phyloP scores from a whole-genome alignment of 2,888 invertebrate species.

The Listrodromus nycthemerus region DNA sequence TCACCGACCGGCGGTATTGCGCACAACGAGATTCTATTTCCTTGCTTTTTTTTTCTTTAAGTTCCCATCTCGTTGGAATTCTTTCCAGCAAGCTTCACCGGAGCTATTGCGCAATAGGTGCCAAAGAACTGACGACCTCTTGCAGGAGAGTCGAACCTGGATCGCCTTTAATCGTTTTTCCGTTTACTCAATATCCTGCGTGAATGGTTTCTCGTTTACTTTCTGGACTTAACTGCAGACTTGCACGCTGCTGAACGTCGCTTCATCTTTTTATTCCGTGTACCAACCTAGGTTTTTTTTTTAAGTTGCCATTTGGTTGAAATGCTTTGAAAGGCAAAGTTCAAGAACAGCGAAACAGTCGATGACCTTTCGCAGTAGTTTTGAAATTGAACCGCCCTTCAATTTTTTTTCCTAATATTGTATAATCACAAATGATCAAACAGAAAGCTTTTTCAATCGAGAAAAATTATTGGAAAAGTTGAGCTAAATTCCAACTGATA shows the following conservation, averaged over 20 bases:
- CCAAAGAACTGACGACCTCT: constrained; percentile 8
- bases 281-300: too few relatives aligned
- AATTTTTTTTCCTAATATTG: too few relatives aligned
- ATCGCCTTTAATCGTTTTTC: constrained; percentile 21
- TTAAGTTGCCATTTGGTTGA: too few relatives aligned
- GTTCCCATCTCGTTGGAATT: constrained; percentile 9
- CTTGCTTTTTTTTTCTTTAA: constrained; percentile 5
- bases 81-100: constrained; percentile 22
- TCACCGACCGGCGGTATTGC: constrained; percentile 18
- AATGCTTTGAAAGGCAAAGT: too few relatives aligned
- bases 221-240: not conserved
- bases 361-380: too few relatives aligned
- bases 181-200: constrained; percentile 3
- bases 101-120: constrained; percentile 36
- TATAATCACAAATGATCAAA: too few relatives aligned
- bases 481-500: not conserved
- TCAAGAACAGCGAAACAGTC: too few relatives aligned
- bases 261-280: too few relatives aligned
- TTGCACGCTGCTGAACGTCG: not conserved
- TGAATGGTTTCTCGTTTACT: not conserved
- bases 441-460: too few relatives aligned
- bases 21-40: constrained; percentile 15
- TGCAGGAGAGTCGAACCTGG: not conserved
- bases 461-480: not conserved
- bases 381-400: too few relatives aligned